Conservation (phyloP, 1,140 invertebrate species). For the Batillaria attramentaria region DNA sequence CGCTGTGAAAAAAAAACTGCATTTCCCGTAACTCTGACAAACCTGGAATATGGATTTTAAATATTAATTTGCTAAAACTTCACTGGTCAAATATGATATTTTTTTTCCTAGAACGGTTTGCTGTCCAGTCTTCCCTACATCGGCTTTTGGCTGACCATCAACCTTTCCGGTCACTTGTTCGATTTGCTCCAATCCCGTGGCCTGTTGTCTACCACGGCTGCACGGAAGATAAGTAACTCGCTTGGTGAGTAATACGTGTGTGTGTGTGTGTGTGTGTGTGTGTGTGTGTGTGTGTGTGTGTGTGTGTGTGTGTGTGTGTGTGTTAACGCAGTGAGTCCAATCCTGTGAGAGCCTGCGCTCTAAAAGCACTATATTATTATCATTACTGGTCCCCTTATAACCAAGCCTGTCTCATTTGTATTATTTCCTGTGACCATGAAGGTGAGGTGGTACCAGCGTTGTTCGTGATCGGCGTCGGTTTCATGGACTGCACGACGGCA, state of each 20-base stretch:
- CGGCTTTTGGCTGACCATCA: slow-evolving; percentile 84
- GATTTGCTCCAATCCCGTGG: slow-evolving; percentile 80
- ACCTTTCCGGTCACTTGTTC: slow-evolving; percentile 83
- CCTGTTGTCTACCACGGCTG: slow-evolving; percentile 74
- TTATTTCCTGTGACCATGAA: too few relatives aligned
- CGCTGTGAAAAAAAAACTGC: not conserved
- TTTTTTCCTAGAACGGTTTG: slow-evolving; percentile 82
- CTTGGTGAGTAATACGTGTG: slow-evolving; percentile 74
- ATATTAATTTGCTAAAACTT: not conserved
- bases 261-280: slow-evolving; percentile 30
- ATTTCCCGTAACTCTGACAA: not conserved
- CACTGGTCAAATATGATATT: not conserved
- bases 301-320: slow-evolving; percentile 24
- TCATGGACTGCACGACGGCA: slow-evolving; percentile 31
- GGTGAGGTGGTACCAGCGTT: slow-evolving; percentile 33
- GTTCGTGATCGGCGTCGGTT: slow-evolving; percentile 37
- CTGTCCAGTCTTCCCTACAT: slow-evolving; percentile 90
- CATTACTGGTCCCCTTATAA: too few relatives aligned
- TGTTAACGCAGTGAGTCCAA: not conserved
- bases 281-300: slow-evolving; percentile 9
- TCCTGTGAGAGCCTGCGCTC: too few relatives aligned
- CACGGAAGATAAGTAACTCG: slow-evolving; percentile 77
- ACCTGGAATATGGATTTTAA: not conserved
- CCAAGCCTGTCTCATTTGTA: too few relatives aligned
- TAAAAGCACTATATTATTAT: too few relatives aligned